phyloP scores from a whole-genome alignment of 1,140 invertebrate species.

The Myzus persicae region DNA sequence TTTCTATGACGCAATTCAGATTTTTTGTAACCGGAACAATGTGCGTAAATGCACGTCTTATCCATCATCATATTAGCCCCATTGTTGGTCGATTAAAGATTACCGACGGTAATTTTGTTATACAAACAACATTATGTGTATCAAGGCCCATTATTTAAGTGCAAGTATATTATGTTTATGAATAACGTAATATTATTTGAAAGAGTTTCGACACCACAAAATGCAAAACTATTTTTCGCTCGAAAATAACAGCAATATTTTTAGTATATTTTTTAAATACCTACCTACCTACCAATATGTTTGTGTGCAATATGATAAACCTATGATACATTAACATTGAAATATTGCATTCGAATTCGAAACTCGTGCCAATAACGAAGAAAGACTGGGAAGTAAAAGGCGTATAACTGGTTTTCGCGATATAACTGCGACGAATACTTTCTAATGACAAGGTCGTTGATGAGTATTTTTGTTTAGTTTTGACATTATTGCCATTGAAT shows the following conservation, averaged over 20 bases:
- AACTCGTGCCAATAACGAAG: background rate
- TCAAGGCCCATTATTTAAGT: background rate
- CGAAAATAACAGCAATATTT: background rate
- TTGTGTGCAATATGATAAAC: background rate
- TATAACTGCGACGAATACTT: background rate
- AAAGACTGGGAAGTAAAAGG: constrained; percentile 39
- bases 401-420: constrained; percentile 24
- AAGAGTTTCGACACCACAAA: background rate
- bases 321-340: background rate
- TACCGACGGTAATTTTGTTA: constrained; percentile 26
- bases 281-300: background rate
- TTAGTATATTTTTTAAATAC: background rate
- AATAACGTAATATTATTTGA: constrained; percentile 39
- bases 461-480: constrained; percentile 24
- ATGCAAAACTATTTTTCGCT: background rate
- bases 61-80: constrained; percentile 13
- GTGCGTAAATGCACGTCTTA: constrained; percentile 15
- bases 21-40: constrained; percentile 40
- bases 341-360: background rate
- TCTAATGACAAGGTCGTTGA: constrained; percentile 36
- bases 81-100: constrained; percentile 38
- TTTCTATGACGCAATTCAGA: constrained; percentile 3
- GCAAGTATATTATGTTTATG: background rate
- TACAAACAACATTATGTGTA: constrained; percentile 45
- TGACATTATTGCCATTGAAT: constrained; percentile 5